These are phyloP conservation scores for Andrena chrysosceles DNA, from an alignment of 2,888 invertebrate species.

Conservation along the genomic window DNA sequence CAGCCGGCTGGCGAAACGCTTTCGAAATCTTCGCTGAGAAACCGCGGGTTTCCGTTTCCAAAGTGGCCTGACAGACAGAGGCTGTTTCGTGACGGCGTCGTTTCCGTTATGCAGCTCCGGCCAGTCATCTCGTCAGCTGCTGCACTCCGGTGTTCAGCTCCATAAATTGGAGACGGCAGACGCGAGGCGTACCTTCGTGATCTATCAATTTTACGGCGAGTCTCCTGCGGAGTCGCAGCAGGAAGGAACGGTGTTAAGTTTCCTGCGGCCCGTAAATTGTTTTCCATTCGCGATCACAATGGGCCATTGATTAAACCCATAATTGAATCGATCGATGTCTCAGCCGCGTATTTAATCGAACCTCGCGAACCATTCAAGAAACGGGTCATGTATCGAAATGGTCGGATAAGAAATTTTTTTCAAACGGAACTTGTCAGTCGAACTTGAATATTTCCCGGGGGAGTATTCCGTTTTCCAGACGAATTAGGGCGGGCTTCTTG, in stretches of 20 bases:
- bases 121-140: constrained; percentile 57
- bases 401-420: background rate
- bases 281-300: constrained; percentile 37
- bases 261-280: constrained; percentile 34
- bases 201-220: constrained; percentile 59
- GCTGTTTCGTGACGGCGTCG: constrained; percentile 36
- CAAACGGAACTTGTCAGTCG: background rate
- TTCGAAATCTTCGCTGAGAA: constrained; percentile 41
- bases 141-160: constrained; percentile 25
- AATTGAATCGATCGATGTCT: constrained; percentile 26
- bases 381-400: background rate
- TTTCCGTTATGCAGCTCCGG: constrained; percentile 59
- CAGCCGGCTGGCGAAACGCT: constrained; percentile 24
- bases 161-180: constrained; percentile 44
- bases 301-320: constrained; percentile 36
- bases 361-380: background rate
- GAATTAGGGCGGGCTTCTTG: too few species aligned
- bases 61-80: background rate
- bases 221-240: constrained; percentile 31
- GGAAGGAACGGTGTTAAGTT: constrained; percentile 40
- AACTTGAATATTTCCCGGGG: too few species aligned
- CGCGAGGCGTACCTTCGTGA: constrained; percentile 39
- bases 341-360: background rate
- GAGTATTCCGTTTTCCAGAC: too few species aligned
- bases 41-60: constrained; percentile 53